phyloP scores from a whole-genome alignment of 2,797 vertebrate genomes.

The Sebastes nivosus region DNA sequence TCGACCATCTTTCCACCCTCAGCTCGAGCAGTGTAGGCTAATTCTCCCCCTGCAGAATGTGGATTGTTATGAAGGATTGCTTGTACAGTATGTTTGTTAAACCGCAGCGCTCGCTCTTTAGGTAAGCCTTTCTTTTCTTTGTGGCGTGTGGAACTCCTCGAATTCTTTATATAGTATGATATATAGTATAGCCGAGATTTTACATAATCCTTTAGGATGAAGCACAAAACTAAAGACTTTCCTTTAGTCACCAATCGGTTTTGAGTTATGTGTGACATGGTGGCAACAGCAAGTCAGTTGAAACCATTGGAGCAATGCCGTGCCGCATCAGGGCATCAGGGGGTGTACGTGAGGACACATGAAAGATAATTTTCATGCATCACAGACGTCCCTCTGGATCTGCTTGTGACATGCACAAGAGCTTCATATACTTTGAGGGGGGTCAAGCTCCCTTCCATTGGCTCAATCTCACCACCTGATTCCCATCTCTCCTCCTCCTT shows the following conservation, averaged over 20 bases:
- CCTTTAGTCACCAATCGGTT: neutral
- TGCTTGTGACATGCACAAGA: conserved; percentile 31
- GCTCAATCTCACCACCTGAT: conserved; percentile 41
- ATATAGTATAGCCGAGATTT: neutral
- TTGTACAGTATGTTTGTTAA: conserved; percentile 51
- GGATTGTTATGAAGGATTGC: conserved; percentile 59
- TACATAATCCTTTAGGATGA: neutral
- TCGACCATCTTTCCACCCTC: conserved; percentile 74
- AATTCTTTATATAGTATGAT: conserved; percentile 10
- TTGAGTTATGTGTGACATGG: neutral
- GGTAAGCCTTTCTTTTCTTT: conserved; percentile 34
- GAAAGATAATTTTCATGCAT: conserved; percentile 55
- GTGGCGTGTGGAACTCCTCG: conserved; percentile 13
- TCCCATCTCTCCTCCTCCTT: conserved; percentile 5
- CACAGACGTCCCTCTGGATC: conserved; percentile 40
- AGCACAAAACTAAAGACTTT: neutral
- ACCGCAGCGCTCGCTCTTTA: conserved; percentile 54
- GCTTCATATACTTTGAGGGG: conserved; percentile 40
- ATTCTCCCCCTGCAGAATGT: conserved; percentile 57
- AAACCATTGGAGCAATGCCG: neutral
- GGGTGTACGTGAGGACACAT: conserved; percentile 50
- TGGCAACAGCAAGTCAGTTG: conserved; percentile 8
- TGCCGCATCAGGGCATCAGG: conserved; percentile 28
- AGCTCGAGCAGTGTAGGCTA: conserved; percentile 48
- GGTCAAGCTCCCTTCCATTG: conserved; percentile 37